Conservation (phyloP, 2,888 invertebrate genomes). For the Sminthurides aquaticus region DNA sequence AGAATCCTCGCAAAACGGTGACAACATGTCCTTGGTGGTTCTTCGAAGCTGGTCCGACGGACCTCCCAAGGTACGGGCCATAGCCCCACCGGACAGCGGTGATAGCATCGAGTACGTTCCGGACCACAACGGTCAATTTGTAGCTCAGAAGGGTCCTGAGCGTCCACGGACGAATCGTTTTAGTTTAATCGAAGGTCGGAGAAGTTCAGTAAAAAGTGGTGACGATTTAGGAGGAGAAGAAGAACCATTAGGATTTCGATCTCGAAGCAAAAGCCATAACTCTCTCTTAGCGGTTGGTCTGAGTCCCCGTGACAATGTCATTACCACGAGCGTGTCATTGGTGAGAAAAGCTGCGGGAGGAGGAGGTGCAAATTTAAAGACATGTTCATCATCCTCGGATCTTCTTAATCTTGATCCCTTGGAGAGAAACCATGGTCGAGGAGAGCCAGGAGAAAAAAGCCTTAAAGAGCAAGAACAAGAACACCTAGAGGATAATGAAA, state of each 20-base stretch:
- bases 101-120: conserved; percentile 36
- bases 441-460: too few relatives aligned
- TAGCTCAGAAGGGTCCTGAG: conserved; percentile 8
- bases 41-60: too few relatives aligned
- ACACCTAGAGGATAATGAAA: not conserved
- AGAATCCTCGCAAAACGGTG: too few relatives aligned
- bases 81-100: conserved; percentile 33
- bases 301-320: not conserved
- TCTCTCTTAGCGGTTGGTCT: not conserved
- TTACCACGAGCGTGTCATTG: conserved; percentile 1
- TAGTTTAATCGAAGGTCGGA: not conserved
- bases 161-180: not conserved
- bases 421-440: not conserved
- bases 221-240: not conserved
- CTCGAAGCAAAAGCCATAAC: not conserved
- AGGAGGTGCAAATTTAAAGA: too few relatives aligned
- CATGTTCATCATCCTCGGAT: not conserved
- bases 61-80: conserved; percentile 34
- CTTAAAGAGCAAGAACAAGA: not conserved
- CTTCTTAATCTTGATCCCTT: not conserved
- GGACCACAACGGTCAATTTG: conserved; percentile 31
- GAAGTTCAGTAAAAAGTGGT: not conserved
- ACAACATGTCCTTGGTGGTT: too few relatives aligned
- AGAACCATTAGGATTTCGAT: not conserved
- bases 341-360: not conserved